Evolutionary conservation across 2,113 vertebrate genomes (phyloP).

Genomic region (Dryoscopus gambensis): DNA sequence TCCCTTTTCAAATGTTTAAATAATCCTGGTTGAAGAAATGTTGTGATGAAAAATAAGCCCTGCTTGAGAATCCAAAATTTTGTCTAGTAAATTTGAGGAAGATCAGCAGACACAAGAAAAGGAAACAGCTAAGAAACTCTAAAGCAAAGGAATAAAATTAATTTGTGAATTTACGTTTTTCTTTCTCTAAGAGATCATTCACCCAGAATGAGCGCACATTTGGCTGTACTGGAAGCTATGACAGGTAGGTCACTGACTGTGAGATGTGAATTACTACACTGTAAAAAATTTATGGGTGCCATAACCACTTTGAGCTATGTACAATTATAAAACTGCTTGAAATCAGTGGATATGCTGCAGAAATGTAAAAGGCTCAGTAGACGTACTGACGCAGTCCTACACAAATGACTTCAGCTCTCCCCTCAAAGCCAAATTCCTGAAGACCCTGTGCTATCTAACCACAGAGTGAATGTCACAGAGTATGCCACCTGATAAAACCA

Average conservation of each 20-base stretch:
- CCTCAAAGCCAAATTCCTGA: neutral
- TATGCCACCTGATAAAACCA: neutral
- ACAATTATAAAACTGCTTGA: neutral
- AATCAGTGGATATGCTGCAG: neutral
- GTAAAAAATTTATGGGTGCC: neutral
- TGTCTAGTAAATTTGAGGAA: neutral
- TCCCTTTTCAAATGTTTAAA: neutral
- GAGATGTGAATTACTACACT: neutral
- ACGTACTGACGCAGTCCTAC: neutral
- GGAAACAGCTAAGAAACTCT: neutral
- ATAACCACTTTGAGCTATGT: neutral
- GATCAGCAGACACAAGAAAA: neutral
- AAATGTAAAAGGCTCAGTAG: neutral
- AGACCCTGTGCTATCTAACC: neutral
- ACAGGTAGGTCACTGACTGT: neutral
- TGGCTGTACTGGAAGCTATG: neutral
- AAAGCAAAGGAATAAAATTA: neutral
- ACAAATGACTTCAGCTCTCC: neutral
- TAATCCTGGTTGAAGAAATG: neutral
- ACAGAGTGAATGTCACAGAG: fast-evolving
- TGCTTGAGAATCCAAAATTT: neutral
- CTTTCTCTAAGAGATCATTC: neutral
- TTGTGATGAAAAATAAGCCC: neutral
- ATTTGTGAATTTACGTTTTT: neutral
- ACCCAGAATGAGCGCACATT: neutral